A percentile compares a stretch with the other conserved stretches of the same genome.
Evolutionary conservation across 2,797 vertebrate genomes (phyloP).

Genomic region (Lemur catta): DNA sequence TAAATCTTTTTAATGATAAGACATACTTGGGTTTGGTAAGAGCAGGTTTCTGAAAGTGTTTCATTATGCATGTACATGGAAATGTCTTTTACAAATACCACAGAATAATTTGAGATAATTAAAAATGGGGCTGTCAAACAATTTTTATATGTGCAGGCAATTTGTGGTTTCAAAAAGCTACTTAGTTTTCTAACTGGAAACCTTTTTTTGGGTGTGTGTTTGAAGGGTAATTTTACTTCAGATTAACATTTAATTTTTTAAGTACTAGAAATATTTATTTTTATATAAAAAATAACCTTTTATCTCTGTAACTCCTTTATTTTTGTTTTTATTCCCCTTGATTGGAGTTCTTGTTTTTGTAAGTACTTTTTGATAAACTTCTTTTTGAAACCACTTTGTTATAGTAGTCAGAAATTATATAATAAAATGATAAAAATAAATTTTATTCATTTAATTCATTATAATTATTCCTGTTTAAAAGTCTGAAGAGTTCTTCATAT

Average conservation of each 20-base stretch:
- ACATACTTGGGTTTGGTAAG: neutral
- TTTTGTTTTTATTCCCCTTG: neutral
- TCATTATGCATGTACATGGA: neutral
- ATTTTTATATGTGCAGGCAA: neutral
- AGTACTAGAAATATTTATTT: constrained; percentile 1
- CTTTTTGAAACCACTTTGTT: neutral
- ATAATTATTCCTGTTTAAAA: neutral
- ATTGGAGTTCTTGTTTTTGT: neutral
- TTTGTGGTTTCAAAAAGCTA: constrained; percentile 26
- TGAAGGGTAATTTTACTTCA: constrained; percentile 11
- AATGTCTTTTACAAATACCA: constrained; percentile 19
- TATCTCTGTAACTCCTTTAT: neutral
- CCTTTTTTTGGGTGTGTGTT: neutral
- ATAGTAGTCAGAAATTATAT: neutral
- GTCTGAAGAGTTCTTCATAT: neutral
- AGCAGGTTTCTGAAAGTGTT: neutral
- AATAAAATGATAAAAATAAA: neutral
- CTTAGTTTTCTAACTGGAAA: constrained; percentile 17
- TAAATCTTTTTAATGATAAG: neutral
- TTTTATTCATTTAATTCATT: neutral
- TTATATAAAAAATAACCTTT: constrained; percentile 15
- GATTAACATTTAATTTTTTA: neutral
- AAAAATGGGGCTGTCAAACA: neutral
- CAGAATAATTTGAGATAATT: constrained; percentile 5
- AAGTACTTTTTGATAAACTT: neutral